phyloP scores from a whole-genome alignment of 2,888 invertebrate species.

The Sepioteuthis lessoniana region DNA sequence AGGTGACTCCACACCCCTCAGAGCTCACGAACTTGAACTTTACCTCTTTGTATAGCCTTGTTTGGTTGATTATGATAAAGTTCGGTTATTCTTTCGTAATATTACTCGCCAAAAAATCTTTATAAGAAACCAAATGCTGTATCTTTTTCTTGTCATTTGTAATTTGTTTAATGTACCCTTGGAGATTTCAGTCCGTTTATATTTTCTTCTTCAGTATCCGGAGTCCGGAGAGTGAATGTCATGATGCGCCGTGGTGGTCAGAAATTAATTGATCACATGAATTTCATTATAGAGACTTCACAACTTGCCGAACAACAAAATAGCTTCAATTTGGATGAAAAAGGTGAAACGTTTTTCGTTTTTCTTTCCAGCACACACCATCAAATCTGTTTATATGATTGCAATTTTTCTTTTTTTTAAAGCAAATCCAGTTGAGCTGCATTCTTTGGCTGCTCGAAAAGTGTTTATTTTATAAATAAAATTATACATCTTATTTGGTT shows the following conservation, averaged over 20 bases:
- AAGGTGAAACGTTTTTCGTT: constrained; percentile 63
- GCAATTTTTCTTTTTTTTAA: background rate
- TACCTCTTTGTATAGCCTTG: too few species aligned
- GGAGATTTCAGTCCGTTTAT: background rate
- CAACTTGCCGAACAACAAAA: constrained; percentile 57
- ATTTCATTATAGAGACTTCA: constrained; percentile 65
- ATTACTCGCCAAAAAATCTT: too few species aligned
- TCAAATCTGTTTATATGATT: background rate
- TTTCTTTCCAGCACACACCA: background rate
- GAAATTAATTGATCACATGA: constrained; percentile 71
- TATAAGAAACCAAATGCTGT: too few species aligned
- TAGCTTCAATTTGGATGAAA: constrained; percentile 67
- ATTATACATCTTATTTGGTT: background rate
- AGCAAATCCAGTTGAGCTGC: too few species aligned
- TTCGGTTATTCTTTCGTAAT: too few species aligned
- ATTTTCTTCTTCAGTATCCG: constrained; percentile 64
- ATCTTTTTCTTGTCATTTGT: background rate
- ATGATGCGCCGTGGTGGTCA: constrained; percentile 72
- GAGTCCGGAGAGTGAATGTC: constrained; percentile 71
- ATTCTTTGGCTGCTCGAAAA: background rate
- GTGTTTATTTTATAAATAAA: too few species aligned
- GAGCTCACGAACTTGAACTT: too few species aligned
- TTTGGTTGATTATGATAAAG: too few species aligned
- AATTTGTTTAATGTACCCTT: background rate
- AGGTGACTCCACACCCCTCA: too few species aligned